phyloP scores from a whole-genome alignment of 2,888 invertebrate species.

The Drosophila austrosaltans region DNA sequence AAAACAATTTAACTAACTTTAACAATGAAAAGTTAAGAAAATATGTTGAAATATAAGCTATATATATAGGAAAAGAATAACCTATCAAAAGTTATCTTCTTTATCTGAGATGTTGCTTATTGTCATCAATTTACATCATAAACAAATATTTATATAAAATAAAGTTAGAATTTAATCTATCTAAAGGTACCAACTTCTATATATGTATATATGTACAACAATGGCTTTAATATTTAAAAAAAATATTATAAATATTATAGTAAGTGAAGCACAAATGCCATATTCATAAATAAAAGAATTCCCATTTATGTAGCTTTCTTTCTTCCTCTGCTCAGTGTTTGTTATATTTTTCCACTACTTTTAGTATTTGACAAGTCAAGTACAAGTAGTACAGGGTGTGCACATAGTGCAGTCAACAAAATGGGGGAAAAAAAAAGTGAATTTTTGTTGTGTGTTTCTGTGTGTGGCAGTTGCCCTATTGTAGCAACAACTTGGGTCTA shows the following conservation, averaged over 20 bases:
- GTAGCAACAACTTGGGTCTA: constrained; percentile 22
- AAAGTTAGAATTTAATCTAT: background rate
- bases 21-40: too few species aligned
- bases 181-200: background rate
- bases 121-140: too few species aligned
- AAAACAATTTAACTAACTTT: too few species aligned
- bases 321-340: background rate
- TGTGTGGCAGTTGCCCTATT: constrained; percentile 27
- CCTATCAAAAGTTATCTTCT: too few species aligned
- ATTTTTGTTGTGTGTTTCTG: constrained; percentile 22
- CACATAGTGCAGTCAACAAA: constrained; percentile 11
- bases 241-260: background rate
- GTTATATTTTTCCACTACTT: constrained; percentile 19
- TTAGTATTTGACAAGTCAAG: constrained; percentile 71
- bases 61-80: too few species aligned
- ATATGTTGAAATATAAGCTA: too few species aligned
- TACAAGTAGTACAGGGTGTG: constrained; percentile 63
- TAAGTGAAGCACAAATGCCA: constrained; percentile 36
- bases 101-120: too few species aligned
- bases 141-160: background rate
- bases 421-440: constrained; percentile 23
- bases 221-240: background rate
- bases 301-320: background rate
- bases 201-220: background rate
- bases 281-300: constrained; percentile 39